Evolutionary conservation across 1,140 invertebrate genomes (phyloP).

Genomic region (Brachystomella parvula): DNA sequence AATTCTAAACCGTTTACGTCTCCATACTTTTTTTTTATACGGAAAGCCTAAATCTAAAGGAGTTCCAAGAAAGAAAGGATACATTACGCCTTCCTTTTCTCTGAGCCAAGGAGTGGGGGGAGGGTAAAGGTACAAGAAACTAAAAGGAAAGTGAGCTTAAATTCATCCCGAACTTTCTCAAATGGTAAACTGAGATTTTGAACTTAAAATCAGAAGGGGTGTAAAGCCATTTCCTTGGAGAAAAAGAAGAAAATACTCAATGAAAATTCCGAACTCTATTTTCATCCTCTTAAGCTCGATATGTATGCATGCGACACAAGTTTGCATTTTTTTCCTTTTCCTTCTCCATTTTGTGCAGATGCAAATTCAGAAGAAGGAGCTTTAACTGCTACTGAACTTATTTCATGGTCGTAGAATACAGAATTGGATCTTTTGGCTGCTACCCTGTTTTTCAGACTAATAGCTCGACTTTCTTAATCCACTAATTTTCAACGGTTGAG

Average conservation of each 20-base stretch:
- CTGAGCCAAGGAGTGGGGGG: background rate
- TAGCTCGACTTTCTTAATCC: too few relatives aligned
- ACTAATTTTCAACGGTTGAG: background rate
- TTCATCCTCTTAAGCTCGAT: conserved; percentile 13
- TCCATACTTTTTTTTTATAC: conserved; percentile 24
- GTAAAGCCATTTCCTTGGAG: background rate
- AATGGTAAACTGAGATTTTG: conserved; percentile 3
- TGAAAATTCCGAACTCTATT: background rate
- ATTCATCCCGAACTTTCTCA: background rate
- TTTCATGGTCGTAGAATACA: conserved; percentile 7
- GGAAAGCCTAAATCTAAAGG: background rate
- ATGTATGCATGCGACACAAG: conserved; percentile 26
- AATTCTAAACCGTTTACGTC: conserved; percentile 36
- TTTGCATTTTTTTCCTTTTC: conserved; percentile 16
- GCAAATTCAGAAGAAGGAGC: background rate
- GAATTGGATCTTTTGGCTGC: background rate
- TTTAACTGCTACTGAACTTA: background rate
- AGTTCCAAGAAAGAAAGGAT: background rate
- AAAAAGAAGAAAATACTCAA: background rate
- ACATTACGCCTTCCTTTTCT: conserved; percentile 15
- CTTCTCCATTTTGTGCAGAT: conserved; percentile 1
- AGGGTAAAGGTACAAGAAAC: background rate
- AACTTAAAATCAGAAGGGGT: background rate
- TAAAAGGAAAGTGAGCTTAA: background rate
- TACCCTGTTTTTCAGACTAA: background rate